Percentiles rank a stretch among this genome's conserved stretches.
Evolutionary conservation across 1,140 invertebrate genomes (phyloP).

Genomic region (Drosophila navojoa): DNA sequence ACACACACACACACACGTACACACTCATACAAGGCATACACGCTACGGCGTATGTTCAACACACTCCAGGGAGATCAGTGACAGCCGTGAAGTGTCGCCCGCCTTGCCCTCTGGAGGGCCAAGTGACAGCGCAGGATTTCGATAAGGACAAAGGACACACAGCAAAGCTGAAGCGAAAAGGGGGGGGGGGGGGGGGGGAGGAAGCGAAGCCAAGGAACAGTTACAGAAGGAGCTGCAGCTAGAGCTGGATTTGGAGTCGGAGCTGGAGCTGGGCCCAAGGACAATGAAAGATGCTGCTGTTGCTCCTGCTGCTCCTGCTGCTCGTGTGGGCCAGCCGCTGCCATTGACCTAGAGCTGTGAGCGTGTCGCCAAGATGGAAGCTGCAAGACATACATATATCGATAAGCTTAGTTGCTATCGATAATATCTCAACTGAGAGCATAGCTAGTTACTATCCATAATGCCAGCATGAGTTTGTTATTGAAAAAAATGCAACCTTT

Average conservation of each 20-base stretch:
- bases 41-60: slow-evolving; percentile 66
- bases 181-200: too few species aligned
- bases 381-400: not conserved
- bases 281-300: slow-evolving; percentile 32
- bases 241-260: slow-evolving; percentile 2
- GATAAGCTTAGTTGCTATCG: not conserved
- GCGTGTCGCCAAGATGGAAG: not conserved
- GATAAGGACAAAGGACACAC: slow-evolving; percentile 52
- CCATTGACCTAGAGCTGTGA: not conserved
- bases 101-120: slow-evolving; percentile 12
- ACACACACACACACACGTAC: slow-evolving; percentile 33
- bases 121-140: slow-evolving; percentile 47
- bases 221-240: slow-evolving; percentile 1
- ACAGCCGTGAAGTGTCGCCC: slow-evolving; percentile 67
- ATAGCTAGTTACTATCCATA: too few species aligned
- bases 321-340: not conserved
- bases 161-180: not conserved
- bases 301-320: slow-evolving; percentile 7
- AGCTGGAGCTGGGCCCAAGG: slow-evolving; percentile 10
- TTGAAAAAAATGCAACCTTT: too few species aligned
- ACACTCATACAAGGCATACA: not conserved
- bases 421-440: too few species aligned
- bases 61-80: slow-evolving; percentile 78
- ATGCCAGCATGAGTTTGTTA: too few species aligned
- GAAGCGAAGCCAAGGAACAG: not conserved